Conservation (phyloP, 2,797 vertebrate species). For the Odontamblyopus rebecca region DNA sequence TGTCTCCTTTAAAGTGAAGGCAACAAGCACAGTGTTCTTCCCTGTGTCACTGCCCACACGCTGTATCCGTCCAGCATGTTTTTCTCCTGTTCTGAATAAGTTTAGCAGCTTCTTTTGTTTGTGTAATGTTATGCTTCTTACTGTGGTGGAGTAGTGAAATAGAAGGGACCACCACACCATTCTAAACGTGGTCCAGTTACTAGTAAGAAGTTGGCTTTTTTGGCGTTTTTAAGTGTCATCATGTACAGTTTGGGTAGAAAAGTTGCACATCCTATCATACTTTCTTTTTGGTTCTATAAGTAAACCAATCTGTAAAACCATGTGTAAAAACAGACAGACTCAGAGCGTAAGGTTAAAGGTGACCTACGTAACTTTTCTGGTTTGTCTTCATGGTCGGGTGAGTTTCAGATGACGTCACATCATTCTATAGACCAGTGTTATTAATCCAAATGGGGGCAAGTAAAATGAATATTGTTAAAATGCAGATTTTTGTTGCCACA, state of each 20-base stretch:
- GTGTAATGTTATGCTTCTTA: neutral
- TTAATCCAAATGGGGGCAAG: too few species aligned
- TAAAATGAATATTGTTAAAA: too few species aligned
- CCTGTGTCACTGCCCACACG: slow-evolving; percentile 11
- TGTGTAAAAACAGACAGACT: neutral
- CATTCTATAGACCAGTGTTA: too few species aligned
- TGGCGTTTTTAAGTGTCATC: too few species aligned
- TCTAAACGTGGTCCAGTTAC: neutral
- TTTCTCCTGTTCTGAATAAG: neutral
- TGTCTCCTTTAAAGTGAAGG: slow-evolving; percentile 8
- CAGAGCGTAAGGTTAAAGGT: too few species aligned
- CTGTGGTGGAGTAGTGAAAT: neutral
- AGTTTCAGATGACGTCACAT: too few species aligned
- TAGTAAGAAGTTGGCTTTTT: neutral
- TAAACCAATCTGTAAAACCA: neutral
- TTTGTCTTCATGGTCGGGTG: too few species aligned
- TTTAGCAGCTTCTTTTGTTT: neutral
- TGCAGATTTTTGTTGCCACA: too few species aligned
- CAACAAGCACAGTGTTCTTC: slow-evolving; percentile 24
- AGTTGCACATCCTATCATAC: neutral
- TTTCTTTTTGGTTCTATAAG: neutral
- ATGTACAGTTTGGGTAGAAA: neutral
- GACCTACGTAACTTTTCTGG: too few species aligned
- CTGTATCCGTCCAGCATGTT: neutral
- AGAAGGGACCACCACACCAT: neutral